These are phyloP conservation scores for Merodon equestris DNA, from an alignment of 2,888 invertebrate species.

Conservation along the genomic window DNA sequence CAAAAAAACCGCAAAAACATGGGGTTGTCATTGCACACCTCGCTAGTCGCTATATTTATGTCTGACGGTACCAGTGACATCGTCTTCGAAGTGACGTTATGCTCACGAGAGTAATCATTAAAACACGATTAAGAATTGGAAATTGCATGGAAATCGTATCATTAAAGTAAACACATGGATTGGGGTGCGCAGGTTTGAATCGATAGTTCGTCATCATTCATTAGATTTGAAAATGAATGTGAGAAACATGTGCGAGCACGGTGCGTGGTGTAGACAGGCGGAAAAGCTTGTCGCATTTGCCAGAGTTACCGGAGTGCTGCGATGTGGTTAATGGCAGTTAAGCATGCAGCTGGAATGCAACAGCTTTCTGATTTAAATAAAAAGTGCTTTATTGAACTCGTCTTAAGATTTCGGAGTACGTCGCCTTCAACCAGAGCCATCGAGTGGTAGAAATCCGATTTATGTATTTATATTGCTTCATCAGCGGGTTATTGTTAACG, in stretches of 20 bases:
- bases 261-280: background rate
- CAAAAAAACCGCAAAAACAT: conserved; percentile 41
- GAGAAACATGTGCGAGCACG: conserved; percentile 16
- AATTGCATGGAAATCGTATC: conserved; percentile 4
- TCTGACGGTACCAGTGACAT: conserved; percentile 4
- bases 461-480: no score
- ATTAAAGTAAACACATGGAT: background rate
- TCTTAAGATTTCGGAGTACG: no score
- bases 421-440: no score
- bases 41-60: conserved; percentile 4
- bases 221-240: background rate
- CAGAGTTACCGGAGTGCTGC: conserved; percentile 6
- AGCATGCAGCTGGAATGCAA: no score
- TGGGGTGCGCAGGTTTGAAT: background rate
- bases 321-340: no score
- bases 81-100: background rate
- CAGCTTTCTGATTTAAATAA: no score
- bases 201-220: conserved; percentile 32
- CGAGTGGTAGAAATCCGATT: no score
- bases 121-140: conserved; percentile 40
- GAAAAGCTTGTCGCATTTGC: background rate
- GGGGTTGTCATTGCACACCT: conserved; percentile 19
- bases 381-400: no score
- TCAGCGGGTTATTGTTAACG: no score
- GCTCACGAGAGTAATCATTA: conserved; percentile 37